These are phyloP conservation scores for Apostichopus californicus DNA, from an alignment of 35 echinoderm and acorn worm genomes.

Conservation along the genomic window DNA sequence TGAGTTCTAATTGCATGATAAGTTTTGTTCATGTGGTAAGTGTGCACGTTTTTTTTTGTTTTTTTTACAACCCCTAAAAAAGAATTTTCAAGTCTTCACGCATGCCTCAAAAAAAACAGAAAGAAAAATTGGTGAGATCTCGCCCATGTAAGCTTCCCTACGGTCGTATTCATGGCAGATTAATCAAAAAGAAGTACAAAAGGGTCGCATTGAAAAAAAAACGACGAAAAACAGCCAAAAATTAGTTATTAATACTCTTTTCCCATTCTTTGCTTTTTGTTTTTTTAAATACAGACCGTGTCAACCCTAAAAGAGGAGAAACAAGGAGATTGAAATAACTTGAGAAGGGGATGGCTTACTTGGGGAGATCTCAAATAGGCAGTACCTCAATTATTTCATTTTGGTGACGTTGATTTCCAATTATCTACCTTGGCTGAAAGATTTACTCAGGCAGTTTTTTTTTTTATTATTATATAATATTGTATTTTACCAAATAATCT, in stretches of 20 bases:
- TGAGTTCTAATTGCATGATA: too few species aligned
- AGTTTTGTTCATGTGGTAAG: too few species aligned
- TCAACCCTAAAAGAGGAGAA: conserved; percentile 24
- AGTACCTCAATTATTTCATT: background rate
- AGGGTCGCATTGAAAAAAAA: too few species aligned
- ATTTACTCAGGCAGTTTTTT: too few species aligned
- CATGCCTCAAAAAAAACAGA: too few species aligned
- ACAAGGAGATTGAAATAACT: conserved; percentile 28
- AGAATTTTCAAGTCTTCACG: too few species aligned
- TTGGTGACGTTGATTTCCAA: background rate
- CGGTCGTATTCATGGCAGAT: background rate
- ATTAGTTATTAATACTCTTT: background rate
- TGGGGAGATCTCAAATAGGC: conserved; percentile 9
- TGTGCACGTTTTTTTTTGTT: too few species aligned
- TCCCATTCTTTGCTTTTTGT: conserved; percentile 17
- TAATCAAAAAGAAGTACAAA: background rate
- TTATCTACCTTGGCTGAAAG: background rate
- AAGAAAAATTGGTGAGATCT: background rate
- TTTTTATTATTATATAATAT: too few species aligned
- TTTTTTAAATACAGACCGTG: conserved; percentile 31
- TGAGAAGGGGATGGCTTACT: background rate
- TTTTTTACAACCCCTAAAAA: too few species aligned
- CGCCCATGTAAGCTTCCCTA: background rate
- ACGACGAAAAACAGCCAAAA: background rate
- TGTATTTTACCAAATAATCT: too few species aligned